phyloP scores from a whole-genome alignment of 2,113 vertebrate species.

The Narcine bancroftii region DNA sequence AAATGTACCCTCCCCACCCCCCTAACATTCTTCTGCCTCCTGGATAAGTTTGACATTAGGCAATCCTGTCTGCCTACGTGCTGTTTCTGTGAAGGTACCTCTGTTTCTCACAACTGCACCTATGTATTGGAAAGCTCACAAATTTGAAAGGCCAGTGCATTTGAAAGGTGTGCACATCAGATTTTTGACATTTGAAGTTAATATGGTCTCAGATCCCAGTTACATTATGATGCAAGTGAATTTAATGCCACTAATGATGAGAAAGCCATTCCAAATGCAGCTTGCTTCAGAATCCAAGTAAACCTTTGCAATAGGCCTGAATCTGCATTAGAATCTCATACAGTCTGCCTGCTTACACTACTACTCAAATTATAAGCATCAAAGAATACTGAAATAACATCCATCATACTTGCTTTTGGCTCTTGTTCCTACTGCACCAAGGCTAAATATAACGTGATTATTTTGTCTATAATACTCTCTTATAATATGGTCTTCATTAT shows the following conservation, averaged over 20 bases:
- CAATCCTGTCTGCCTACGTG: too few relatives aligned
- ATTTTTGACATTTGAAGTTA: neutral
- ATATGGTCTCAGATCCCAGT: neutral
- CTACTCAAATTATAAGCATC: neutral
- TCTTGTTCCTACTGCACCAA: neutral
- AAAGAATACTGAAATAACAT: too few relatives aligned
- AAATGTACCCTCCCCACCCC: too few relatives aligned
- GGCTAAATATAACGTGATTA: neutral
- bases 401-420: neutral
- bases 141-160: neutral
- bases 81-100: too few relatives aligned
- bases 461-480: neutral
- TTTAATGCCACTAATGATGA: neutral
- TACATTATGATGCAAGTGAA: neutral
- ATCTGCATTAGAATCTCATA: neutral
- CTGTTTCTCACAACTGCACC: too few relatives aligned
- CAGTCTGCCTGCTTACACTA: neutral
- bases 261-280: neutral
- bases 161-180: neutral
- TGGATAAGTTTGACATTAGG: too few relatives aligned
- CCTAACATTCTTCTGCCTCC: too few relatives aligned
- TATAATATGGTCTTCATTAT: neutral
- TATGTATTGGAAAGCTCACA: neutral
- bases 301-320: neutral
- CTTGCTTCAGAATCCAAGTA: neutral